Base-by-base conservation (phyloP, 2,888 invertebrate species). In the Pseudococcus longispinus region DNA sequence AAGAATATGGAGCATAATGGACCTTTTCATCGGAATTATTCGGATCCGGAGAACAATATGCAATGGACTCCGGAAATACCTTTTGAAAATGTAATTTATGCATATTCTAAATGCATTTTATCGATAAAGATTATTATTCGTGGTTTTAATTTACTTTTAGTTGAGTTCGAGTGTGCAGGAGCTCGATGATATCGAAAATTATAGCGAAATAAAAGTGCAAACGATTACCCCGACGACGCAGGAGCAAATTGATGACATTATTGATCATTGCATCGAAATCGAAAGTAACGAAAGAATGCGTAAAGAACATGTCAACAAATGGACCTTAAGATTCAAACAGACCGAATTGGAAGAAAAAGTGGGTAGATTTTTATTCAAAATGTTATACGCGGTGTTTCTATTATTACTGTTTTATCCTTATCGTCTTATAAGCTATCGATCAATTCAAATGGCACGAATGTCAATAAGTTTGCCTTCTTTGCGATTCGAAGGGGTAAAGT, bases 21-120 rank as follows among this genome's bases (percentile, higher is more conserved):
- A 18, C 42, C 84, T 9, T 70, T 23, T 13, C 32, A 23, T 26
- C 70, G 84, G 42, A 60, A 85, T 23, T 44, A 60, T 85, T 65
- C 87, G 13, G 87, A 87, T 42, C 51, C 46, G 5, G 87, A 87
- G 32, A 82, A 51, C 15, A 87, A 55, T 83, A 29, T 87, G 0
- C 96, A 96, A 89, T 97, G 97, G 96, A 96, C 94, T 29, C 96
- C 97, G 0, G 97, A 97, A 92, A 96, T 97, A 91, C 97, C 97
- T 0, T 97, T 97, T 90, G 95, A 95, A 92, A 96, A 96, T 91
- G 97, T 97, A 92, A 91, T 92, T 89, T 23, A 83, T 2, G 29
- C 15, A 26, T 6, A n/a, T 6, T 18, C 15, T 87, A 32, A 77
- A 46, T 3, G 60, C n/a, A 60, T 60, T 20, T 23, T 23, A 60